These are phyloP conservation scores for Drosophila pallidifrons DNA, from an alignment of 1,140 invertebrate genomes.

Conservation along the genomic window DNA sequence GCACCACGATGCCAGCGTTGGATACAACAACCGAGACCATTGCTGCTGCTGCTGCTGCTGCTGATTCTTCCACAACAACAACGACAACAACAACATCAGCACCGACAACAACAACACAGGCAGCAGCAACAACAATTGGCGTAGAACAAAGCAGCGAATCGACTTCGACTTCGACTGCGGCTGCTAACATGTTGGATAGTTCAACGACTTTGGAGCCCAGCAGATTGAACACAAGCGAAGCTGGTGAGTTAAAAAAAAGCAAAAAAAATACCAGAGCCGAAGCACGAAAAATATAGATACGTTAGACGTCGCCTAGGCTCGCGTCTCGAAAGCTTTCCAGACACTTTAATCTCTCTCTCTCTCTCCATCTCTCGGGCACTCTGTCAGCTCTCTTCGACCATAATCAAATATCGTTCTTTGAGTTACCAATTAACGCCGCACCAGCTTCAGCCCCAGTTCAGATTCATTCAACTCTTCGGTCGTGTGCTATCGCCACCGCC, in stretches of 20 bases:
- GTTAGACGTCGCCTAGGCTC: slow-evolving; percentile 43
- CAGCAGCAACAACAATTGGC: slow-evolving; percentile 57
- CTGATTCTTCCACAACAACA: slow-evolving; percentile 40
- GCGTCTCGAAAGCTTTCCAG: slow-evolving; percentile 56
- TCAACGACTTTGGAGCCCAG: slow-evolving; percentile 72
- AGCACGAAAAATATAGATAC: slow-evolving; percentile 75
- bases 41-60: slow-evolving; percentile 13
- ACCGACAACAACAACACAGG: slow-evolving; percentile 51
- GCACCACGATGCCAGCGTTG: slow-evolving; percentile 51
- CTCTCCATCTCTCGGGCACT: neutral
- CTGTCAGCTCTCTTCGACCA: slow-evolving; percentile 7
- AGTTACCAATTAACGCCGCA: slow-evolving; percentile 73
- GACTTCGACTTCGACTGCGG: slow-evolving; percentile 26
- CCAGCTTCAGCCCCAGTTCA: slow-evolving; percentile 6
- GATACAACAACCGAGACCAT: slow-evolving; percentile 54
- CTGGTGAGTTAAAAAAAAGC: slow-evolving; percentile 71
- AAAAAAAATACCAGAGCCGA: slow-evolving; percentile 21
- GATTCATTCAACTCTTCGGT: slow-evolving; percentile 5
- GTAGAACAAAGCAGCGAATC: slow-evolving; percentile 67
- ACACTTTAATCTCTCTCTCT: slow-evolving; percentile 69
- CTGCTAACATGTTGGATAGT: slow-evolving; percentile 58
- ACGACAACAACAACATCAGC: slow-evolving; percentile 20
- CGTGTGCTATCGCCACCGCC: slow-evolving; percentile 41
- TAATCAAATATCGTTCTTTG: slow-evolving; percentile 74
- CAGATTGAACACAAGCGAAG: slow-evolving; percentile 70